Evolutionary conservation across 2,113 vertebrate genomes (phyloP).

Genomic region (Meleagris gallopavo): DNA sequence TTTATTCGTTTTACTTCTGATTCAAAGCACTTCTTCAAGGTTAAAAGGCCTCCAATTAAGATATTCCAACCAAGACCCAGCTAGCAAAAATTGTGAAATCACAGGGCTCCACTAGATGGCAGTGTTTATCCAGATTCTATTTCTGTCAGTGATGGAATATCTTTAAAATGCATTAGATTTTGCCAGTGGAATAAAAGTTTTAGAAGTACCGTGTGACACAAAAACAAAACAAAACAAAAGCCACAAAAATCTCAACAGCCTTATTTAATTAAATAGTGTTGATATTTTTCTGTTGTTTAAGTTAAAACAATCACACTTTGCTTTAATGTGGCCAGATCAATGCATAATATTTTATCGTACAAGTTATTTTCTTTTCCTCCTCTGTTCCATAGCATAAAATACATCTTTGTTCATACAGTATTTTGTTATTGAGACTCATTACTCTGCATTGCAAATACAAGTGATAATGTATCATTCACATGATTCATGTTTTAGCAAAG

Average conservation of each 20-base stretch:
- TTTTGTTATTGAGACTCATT: conserved; percentile 17
- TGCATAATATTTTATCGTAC: not conserved
- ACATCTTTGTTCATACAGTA: not conserved
- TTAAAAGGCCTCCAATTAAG: not conserved
- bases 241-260: not conserved
- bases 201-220: not conserved
- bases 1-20: not conserved
- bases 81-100: not conserved
- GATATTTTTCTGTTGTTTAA: conserved; percentile 51
- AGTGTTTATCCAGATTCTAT: conserved; percentile 36
- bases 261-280: conserved; percentile 28
- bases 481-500: not conserved
- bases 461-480: not conserved
- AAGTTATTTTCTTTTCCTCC: not conserved
- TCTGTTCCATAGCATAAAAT: not conserved
- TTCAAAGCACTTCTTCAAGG: not conserved
- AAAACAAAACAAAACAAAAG: no score
- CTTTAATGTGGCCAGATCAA: conserved; percentile 27
- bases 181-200: not conserved
- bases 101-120: conserved; percentile 57
- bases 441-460: not conserved
- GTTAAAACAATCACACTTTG: not conserved
- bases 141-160: not conserved
- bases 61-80: not conserved
- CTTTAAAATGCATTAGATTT: not conserved